These are phyloP conservation scores for Xestia c-nigrum DNA, from an alignment of 2,888 invertebrate genomes.

Conservation along the genomic window DNA sequence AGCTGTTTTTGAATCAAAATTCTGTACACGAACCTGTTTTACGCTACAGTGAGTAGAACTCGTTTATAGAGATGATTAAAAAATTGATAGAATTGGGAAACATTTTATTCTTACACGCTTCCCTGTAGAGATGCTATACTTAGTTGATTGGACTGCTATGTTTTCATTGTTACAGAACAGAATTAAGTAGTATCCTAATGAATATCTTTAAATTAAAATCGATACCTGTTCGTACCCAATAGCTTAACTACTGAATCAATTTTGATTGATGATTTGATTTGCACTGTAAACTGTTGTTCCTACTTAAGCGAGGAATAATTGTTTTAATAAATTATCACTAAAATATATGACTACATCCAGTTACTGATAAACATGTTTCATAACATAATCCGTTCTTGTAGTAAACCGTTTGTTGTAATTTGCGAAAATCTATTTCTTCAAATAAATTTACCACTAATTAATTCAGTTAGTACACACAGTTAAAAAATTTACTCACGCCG, in stretches of 20 bases:
- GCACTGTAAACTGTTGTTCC: neutral
- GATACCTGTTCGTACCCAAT: neutral
- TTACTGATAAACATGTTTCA: neutral
- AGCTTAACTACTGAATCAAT: neutral
- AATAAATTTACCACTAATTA: neutral
- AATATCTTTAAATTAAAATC: neutral
- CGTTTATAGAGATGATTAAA: slow-evolving; percentile 52
- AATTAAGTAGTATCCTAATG: neutral
- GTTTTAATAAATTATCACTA: neutral
- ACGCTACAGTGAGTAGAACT: slow-evolving; percentile 41
- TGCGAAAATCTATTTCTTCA: neutral
- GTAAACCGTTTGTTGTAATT: neutral
- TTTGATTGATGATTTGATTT: neutral
- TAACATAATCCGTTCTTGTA: neutral
- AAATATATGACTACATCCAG: neutral
- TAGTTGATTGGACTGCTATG: neutral
- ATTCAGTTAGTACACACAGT: slow-evolving; percentile 3
- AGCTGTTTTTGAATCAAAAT: slow-evolving; percentile 57
- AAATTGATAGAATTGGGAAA: slow-evolving; percentile 17
- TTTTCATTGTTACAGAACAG: neutral
- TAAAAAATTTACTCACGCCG: slow-evolving; percentile 19
- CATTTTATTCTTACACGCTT: slow-evolving; percentile 12
- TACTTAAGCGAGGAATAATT: neutral
- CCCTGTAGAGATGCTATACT: neutral
- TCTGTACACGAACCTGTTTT: slow-evolving; percentile 47